These are phyloP conservation scores for Sminthurides bifidus DNA, from an alignment of 1,140 invertebrate species.

Conservation along the genomic window DNA sequence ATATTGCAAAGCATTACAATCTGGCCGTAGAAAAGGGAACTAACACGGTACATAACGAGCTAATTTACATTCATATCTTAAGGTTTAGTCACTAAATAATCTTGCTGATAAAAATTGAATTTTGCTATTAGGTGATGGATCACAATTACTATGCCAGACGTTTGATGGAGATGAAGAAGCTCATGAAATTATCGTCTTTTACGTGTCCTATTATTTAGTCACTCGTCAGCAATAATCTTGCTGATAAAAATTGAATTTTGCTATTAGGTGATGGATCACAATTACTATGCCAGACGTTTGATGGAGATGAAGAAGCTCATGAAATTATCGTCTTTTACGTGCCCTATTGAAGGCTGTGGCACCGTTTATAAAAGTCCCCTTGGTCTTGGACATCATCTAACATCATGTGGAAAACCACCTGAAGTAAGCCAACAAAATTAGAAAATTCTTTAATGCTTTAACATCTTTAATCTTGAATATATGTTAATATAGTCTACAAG, in stretches of 20 bases:
- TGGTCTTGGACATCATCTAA: constrained; percentile 20
- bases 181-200: not conserved
- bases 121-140: constrained; percentile 7
- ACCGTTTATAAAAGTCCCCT: constrained; percentile 10
- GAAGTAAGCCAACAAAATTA: constrained; percentile 8
- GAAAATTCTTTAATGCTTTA: not conserved
- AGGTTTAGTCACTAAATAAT: not conserved
- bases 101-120: not conserved
- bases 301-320: not conserved
- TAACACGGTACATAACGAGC: constrained; percentile 1
- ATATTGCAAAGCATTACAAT: constrained; percentile 22
- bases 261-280: constrained; percentile 9
- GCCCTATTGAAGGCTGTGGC: not conserved
- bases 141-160: constrained; percentile 10
- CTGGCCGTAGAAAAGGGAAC: constrained; percentile 8
- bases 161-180: constrained; percentile 1
- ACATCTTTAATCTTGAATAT: not conserved
- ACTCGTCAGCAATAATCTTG: no score
- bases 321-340: not conserved
- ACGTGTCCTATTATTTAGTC: constrained; percentile 2
- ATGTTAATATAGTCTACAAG: not conserved
- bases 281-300: constrained; percentile 12
- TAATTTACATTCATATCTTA: not conserved
- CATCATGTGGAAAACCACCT: constrained; percentile 17
- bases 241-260: not conserved